These are phyloP conservation scores for Mythimna loreyi DNA, from an alignment of 2,888 invertebrate species.

Conservation along the genomic window DNA sequence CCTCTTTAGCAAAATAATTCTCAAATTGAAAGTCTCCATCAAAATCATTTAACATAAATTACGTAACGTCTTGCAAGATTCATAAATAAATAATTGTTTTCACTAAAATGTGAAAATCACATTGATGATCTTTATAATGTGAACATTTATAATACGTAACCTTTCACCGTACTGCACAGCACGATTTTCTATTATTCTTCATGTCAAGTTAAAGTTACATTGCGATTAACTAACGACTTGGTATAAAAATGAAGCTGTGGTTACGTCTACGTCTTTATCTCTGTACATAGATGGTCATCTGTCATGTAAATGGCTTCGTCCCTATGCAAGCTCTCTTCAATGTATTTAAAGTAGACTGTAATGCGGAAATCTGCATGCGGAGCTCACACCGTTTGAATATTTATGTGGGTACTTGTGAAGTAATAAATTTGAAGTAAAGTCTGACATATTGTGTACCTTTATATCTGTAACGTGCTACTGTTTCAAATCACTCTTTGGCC, in stretches of 20 bases:
- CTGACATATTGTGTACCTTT: constrained; percentile 13
- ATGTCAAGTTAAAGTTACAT: constrained; percentile 58
- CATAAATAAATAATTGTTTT: constrained; percentile 40
- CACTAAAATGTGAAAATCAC: constrained; percentile 42
- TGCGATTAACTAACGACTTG: constrained; percentile 36
- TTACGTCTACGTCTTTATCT: constrained; percentile 49
- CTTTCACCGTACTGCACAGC: constrained; percentile 61
- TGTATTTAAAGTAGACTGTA: constrained; percentile 29
- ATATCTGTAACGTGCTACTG: not conserved
- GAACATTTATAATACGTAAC: constrained; percentile 53
- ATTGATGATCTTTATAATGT: constrained; percentile 44
- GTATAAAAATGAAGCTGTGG: constrained; percentile 45
- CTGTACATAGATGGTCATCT: constrained; percentile 39
- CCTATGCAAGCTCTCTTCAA: constrained; percentile 30
- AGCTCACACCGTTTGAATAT: constrained; percentile 46
- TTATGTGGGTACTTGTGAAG: constrained; percentile 31
- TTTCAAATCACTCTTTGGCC: not conserved
- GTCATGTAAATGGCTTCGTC: constrained; percentile 45
- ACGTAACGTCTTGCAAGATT: constrained; percentile 42
- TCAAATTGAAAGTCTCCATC: constrained; percentile 23
- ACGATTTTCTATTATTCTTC: constrained; percentile 43
- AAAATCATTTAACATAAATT: constrained; percentile 26
- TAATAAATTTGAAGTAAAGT: constrained; percentile 19
- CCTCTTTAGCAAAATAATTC: not conserved
- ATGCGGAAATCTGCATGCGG: constrained; percentile 53